Evolutionary conservation across 2,797 vertebrate species (phyloP).

Genomic region (Galago senegalensis): DNA sequence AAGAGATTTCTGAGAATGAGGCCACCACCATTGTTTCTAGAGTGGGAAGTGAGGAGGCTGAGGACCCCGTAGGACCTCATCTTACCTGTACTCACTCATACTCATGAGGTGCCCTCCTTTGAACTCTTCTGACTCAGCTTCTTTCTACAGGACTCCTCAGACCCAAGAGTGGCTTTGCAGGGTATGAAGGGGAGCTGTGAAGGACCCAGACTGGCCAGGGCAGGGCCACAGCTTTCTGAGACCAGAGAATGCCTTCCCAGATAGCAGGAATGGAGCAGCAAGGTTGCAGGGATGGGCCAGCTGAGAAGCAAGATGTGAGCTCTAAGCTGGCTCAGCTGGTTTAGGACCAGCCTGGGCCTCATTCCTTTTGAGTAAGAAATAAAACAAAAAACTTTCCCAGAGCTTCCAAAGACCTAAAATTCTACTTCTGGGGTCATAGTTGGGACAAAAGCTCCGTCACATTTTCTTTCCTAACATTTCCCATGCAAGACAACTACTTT

Average conservation of each 20-base stretch:
- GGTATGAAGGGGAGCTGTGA: not conserved
- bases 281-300: not conserved
- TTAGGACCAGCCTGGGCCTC: not conserved
- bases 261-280: not conserved
- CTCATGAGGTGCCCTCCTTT: not conserved
- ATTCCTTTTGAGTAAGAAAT: not conserved
- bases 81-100: not conserved
- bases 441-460: not conserved
- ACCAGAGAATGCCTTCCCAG: not conserved
- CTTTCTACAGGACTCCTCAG: not conserved
- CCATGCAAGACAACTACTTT: not conserved
- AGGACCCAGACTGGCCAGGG: not conserved
- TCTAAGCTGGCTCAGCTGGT: not conserved
- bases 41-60: not conserved
- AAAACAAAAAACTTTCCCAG: not conserved
- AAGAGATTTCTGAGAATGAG: not conserved
- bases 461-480: not conserved
- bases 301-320: not conserved
- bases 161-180: not conserved
- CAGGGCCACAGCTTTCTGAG: not conserved
- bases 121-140: constrained; percentile 53
- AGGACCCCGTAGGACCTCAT: not conserved
- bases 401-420: not conserved
- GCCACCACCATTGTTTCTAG: not conserved
- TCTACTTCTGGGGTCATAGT: not conserved